Evolutionary conservation across 2,888 invertebrate genomes (phyloP).

Genomic region (Pristionchus maxplancki): DNA sequence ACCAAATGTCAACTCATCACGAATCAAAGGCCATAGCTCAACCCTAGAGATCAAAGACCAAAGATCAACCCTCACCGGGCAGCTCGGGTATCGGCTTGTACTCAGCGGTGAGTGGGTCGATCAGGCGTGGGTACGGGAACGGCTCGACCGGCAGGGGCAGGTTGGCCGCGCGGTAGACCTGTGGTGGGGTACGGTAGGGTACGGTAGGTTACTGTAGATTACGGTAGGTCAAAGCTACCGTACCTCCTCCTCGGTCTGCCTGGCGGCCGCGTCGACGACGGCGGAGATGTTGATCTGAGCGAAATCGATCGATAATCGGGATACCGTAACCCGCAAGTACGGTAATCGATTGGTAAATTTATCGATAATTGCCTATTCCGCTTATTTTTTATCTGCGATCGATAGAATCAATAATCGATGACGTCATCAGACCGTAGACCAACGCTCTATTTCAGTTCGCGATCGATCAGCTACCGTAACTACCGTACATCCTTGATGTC

Average conservation of each 20-base stretch:
- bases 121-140: not conserved
- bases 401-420: not conserved
- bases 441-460: not conserved
- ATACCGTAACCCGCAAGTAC: not conserved
- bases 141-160: not conserved
- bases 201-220: not conserved
- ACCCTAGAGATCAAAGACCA: not conserved
- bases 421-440: not conserved
- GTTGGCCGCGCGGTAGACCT: not conserved
- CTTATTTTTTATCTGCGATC: not conserved
- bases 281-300: not conserved
- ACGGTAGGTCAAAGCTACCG: not conserved
- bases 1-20: too few species aligned
- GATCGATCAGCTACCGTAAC: not conserved
- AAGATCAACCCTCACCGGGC: not conserved
- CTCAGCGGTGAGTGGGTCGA: not conserved
- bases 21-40: not conserved
- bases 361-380: too few species aligned
- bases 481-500: conserved; percentile 7
- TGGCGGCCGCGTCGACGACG: not conserved
- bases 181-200: not conserved
- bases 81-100: not conserved
- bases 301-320: not conserved
- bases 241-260: conserved; percentile 25
- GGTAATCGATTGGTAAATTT: too few species aligned